A percentile compares a stretch with the other conserved stretches of the same genome.
phyloP scores from a whole-genome alignment of 2,797 vertebrate genomes.

The Myoxocephalus aenaeus region DNA sequence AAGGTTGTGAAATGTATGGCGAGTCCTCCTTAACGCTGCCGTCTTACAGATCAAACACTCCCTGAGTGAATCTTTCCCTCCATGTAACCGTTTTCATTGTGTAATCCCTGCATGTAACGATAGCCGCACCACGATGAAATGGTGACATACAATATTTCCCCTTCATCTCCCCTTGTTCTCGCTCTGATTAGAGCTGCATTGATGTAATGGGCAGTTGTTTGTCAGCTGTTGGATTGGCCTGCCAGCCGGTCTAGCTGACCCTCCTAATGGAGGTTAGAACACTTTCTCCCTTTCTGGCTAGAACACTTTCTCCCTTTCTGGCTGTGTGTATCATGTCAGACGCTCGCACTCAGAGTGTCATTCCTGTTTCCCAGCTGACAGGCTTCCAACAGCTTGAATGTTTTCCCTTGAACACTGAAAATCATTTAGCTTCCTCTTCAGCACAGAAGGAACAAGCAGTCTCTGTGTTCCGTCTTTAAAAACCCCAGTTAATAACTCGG shows the following conservation, averaged over 20 bases:
- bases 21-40: conserved; percentile 1
- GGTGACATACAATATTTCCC: neutral
- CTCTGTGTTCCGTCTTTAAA: conserved; percentile 9
- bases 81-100: conserved; percentile 22
- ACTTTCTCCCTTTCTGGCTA: conserved; percentile 40
- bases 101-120: conserved; percentile 8
- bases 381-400: conserved; percentile 16
- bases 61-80: neutral
- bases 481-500: conserved; percentile 35
- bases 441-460: neutral
- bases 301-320: conserved; percentile 47
- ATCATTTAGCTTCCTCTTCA: conserved; percentile 16
- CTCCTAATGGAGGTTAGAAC: conserved; percentile 53
- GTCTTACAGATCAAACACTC: conserved; percentile 5
- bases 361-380: conserved; percentile 51
- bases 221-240: conserved; percentile 68
- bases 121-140: conserved; percentile 16
- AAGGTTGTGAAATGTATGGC: conserved; percentile 13
- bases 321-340: conserved; percentile 33
- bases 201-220: conserved; percentile 72
- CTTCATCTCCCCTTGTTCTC: conserved; percentile 44
- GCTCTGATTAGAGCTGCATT: conserved; percentile 56
- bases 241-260: conserved; percentile 42
- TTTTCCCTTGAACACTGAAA: conserved; percentile 24
- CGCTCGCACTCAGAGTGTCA: conserved; percentile 12